Evolutionary conservation across 2,797 vertebrate species (phyloP).

Genomic region (Lemur catta): DNA sequence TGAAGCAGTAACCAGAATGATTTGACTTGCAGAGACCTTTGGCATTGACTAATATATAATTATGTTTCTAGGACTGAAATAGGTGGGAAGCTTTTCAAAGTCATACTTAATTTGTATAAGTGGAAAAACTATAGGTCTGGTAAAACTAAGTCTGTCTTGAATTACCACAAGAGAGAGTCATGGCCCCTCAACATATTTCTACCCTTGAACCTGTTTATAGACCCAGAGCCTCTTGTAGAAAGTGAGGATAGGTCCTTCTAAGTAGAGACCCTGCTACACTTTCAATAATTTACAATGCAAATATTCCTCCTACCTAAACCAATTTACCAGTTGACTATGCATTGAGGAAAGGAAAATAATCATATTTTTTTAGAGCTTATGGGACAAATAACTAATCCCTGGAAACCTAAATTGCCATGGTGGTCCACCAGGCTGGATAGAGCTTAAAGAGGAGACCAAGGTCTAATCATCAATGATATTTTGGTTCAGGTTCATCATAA

Average conservation of each 20-base stretch:
- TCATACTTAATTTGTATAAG: neutral
- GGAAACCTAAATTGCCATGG: neutral
- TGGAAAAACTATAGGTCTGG: neutral
- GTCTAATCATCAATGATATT: neutral
- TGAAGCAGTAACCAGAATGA: neutral
- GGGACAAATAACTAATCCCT: neutral
- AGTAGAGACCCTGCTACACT: neutral
- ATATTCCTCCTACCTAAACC: neutral
- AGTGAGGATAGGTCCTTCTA: neutral
- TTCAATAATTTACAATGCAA: neutral
- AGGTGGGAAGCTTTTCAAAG: neutral
- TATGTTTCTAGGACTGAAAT: neutral
- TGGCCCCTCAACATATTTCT: neutral
- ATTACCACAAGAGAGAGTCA: neutral
- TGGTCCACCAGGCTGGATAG: neutral
- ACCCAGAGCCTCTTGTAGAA: neutral
- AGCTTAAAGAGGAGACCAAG: neutral
- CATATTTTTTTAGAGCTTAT: neutral
- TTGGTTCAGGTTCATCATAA: neutral
- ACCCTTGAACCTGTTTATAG: neutral
- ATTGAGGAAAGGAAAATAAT: neutral
- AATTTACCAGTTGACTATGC: neutral
- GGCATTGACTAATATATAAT: neutral
- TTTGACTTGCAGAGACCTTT: neutral
- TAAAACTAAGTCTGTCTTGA: neutral